These are phyloP conservation scores for Odontophorus gujanensis DNA, from an alignment of 2,113 vertebrate genomes.

Conservation along the genomic window DNA sequence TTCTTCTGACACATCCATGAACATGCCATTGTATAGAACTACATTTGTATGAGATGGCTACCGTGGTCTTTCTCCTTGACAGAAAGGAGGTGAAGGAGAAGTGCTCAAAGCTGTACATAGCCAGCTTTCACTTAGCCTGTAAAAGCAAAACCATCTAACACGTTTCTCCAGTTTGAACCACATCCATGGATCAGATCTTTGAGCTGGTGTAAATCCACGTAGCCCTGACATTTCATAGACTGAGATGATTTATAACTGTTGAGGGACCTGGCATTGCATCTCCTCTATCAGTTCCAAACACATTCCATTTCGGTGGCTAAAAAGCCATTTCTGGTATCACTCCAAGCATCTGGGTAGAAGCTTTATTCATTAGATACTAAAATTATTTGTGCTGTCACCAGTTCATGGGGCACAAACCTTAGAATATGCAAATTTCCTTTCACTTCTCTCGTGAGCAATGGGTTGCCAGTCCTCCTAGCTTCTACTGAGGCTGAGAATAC, in stretches of 20 bases:
- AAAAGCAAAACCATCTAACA: background rate
- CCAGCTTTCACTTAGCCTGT: background rate
- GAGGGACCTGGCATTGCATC: background rate
- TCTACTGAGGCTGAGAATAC: background rate
- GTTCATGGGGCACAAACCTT: background rate
- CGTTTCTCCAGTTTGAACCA: background rate
- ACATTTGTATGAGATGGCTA: background rate
- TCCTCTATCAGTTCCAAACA: background rate
- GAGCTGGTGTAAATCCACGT: background rate
- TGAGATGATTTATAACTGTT: background rate
- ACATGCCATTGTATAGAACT: background rate
- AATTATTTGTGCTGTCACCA: background rate
- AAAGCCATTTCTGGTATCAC: constrained; percentile 25
- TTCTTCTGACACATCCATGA: background rate
- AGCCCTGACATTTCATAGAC: background rate
- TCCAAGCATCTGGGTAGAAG: constrained; percentile 1
- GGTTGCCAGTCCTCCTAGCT: background rate
- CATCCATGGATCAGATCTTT: background rate
- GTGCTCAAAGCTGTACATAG: background rate
- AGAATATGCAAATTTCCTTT: background rate
- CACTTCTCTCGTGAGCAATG: constrained; percentile 1
- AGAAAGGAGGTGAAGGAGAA: background rate
- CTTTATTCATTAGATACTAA: background rate
- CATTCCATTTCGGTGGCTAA: background rate
- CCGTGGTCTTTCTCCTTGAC: background rate